Conservation (phyloP, 2,888 invertebrate genomes). For the Theristus sp. region DNA sequence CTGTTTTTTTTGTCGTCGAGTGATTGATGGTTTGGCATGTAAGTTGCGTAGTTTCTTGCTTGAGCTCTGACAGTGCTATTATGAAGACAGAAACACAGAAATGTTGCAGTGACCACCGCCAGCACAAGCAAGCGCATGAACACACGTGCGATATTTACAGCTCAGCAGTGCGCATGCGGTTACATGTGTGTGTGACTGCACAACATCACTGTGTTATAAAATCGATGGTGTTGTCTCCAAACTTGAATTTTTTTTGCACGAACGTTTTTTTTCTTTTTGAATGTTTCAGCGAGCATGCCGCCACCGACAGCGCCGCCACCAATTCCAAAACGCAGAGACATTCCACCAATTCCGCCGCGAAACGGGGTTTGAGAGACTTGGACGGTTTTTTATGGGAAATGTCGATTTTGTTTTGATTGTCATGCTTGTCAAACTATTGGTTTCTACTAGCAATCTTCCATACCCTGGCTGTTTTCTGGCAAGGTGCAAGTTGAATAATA, state of each 20-base stretch:
- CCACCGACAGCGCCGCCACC: background rate
- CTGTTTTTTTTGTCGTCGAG: no score
- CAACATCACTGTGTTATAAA: background rate
- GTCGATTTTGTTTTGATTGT: background rate
- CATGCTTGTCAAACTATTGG: background rate
- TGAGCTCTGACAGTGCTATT: no score
- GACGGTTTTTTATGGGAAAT: no score
- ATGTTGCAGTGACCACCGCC: no score
- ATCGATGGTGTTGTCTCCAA: background rate
- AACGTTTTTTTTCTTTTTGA: background rate
- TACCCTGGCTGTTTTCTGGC: background rate
- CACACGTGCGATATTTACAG: no score
- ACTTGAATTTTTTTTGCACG: background rate
- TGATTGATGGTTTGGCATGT: no score
- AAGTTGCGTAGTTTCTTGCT: no score
- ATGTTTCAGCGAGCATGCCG: background rate
- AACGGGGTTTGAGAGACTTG: background rate
- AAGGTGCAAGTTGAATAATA: no score
- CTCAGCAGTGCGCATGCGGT: no score
- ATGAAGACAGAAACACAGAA: no score
- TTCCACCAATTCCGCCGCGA: background rate
- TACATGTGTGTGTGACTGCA: background rate
- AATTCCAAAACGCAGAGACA: background rate
- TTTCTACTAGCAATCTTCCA: background rate
- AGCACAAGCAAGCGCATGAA: no score